Conservation (phyloP, 2,797 vertebrate genomes). For the Cephalopachus bancanus region DNA sequence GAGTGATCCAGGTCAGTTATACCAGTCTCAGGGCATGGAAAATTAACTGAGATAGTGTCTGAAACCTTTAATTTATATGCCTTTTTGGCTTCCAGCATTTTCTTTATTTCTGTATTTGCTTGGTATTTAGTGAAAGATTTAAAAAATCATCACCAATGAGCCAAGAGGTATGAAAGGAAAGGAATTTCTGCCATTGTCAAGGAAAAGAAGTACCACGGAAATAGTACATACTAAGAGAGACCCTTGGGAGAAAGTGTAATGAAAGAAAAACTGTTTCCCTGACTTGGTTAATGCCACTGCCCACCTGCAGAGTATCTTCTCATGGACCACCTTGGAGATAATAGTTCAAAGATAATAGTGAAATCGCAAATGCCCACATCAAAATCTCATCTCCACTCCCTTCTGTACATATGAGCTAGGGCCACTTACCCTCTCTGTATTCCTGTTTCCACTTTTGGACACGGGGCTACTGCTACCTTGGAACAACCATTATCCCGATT, state of each 20-base stretch:
- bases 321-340: no score
- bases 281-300: background rate
- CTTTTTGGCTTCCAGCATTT: background rate
- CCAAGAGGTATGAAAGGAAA: background rate
- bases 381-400: background rate
- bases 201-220: background rate
- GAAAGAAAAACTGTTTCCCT: background rate
- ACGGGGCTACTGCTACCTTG: background rate
- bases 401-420: accelerated
- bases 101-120: background rate
- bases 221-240: background rate
- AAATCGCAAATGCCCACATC: background rate
- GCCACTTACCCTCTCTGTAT: background rate
- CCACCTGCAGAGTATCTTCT: background rate
- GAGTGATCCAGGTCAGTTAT: background rate
- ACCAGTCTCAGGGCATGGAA: background rate
- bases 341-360: background rate
- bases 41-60: background rate
- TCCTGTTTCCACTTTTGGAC: background rate
- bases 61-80: background rate
- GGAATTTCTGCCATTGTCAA: background rate
- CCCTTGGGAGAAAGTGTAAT: background rate
- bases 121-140: background rate
- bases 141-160: background rate
- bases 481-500: background rate